Conservation (phyloP, 2,888 invertebrate genomes). For the Microctonus aethiopoides region DNA sequence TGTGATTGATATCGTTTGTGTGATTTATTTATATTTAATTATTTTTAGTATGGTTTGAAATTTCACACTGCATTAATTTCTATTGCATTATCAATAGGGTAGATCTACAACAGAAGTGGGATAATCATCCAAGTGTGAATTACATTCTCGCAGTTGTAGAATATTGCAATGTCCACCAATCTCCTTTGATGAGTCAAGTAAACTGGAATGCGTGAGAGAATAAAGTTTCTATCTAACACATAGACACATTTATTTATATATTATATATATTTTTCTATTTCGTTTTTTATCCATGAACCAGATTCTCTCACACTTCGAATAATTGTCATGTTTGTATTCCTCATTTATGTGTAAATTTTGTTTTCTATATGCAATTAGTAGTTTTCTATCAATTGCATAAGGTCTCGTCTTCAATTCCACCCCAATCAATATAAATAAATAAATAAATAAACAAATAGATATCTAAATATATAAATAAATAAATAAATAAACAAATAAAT, state of each 20-base stretch:
- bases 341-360: not conserved
- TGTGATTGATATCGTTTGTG: not conserved
- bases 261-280: no score
- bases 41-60: not conserved
- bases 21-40: not conserved
- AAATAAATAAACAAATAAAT: no score
- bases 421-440: not conserved
- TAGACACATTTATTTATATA: no score
- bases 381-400: not conserved
- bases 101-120: not conserved
- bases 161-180: slow-evolving; percentile 2
- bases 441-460: no score
- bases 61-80: not conserved
- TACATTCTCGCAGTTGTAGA: not conserved
- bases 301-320: not conserved
- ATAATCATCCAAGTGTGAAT: not conserved
- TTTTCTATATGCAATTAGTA: not conserved
- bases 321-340: not conserved
- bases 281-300: slow-evolving; percentile 7
- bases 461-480: no score
- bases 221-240: no score
- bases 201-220: slow-evolving; percentile 12
- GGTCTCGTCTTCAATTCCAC: not conserved
- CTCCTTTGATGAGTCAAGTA: not conserved
- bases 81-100: not conserved